Evolutionary conservation across 2,113 vertebrate species (phyloP), one percentile per base, ranked within the genome.

Genomic region (Neopipo cinnamomea): DNA sequence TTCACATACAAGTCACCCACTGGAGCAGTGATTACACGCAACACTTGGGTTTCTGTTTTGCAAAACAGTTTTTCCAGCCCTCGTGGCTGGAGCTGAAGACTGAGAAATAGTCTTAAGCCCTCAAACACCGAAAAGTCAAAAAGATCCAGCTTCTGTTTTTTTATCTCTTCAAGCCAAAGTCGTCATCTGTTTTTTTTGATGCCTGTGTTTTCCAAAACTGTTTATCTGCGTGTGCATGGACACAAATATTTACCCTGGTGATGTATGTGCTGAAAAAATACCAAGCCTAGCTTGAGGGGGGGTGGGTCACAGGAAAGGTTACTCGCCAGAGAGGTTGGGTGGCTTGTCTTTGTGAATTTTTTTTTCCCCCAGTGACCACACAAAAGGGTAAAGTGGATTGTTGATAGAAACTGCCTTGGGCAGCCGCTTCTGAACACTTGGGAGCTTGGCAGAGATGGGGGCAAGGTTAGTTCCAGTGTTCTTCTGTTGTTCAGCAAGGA

Each of bases 191-290:
- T 88, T 92, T 85, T 81, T 72, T 62, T 52, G 46, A 18, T 77
- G 85, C 55, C 65, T 62, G 5, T 84, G 75, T 92, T 93, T 94
- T 94, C 70, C 86, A 61, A 75, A 84, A 74, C 37, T 65, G 88
- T 96, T 97, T 95, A 83, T 96, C 89, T 91, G 85, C 1, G 3
- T 86, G 77, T 76, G 65, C 86, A 35, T 63, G 89, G 91, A 95
- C 85, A 82, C 92, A 93, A 94, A 86, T 96, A 93, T 94, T 96
- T 97, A 91, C 49, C 83, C 80, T 85, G 49, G 83, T 78, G 88
- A 91, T 88, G 56, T 13, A 65, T 44, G 35, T 67, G 47, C 52
- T 94, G 75, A 68, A 95, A 91, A 93, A 93, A 77, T 67, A 68
- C 67, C 83, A 25, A 92, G 75, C 56, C 52, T 88, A 50, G 79